phyloP scores from a whole-genome alignment of 2,113 vertebrate species.

The Ptychochromis oligacanthus region DNA sequence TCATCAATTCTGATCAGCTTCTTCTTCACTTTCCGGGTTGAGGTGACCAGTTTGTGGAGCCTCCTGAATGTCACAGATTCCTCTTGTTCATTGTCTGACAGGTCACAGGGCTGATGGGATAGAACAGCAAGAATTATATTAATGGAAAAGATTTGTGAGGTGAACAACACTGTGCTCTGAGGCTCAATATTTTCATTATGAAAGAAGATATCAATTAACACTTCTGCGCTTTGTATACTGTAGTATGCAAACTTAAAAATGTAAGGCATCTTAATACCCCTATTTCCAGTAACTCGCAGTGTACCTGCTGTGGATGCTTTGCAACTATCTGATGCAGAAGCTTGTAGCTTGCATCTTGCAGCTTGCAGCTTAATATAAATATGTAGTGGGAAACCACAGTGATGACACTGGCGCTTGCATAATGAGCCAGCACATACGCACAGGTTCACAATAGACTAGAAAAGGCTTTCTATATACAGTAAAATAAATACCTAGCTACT shows the following conservation, averaged over 20 bases:
- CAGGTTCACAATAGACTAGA: background rate
- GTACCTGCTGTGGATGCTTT: background rate
- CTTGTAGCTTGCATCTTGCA: too few species aligned
- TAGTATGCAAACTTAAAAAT: background rate
- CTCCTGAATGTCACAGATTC: constrained; percentile 91
- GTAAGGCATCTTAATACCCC: background rate
- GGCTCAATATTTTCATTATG: background rate
- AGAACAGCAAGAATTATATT: background rate
- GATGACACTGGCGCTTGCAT: background rate
- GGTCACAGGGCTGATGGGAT: constrained; percentile 86
- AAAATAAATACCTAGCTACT: background rate
- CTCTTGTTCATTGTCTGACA: constrained; percentile 92
- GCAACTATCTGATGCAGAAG: background rate
- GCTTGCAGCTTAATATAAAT: constrained; percentile 27
- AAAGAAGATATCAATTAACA: background rate
- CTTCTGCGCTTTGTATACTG: background rate
- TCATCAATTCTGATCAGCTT: constrained; percentile 94
- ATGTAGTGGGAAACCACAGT: constrained; percentile 45
- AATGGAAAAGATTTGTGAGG: background rate
- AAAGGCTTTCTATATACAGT: background rate
- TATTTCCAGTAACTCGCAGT: background rate
- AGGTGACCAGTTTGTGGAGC: constrained; percentile 95
- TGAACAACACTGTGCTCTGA: background rate
- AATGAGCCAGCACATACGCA: background rate
- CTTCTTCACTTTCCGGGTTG: constrained; percentile 92